Conservation (phyloP, 1,140 invertebrate species). For the Acromyrmex echinatior region DNA sequence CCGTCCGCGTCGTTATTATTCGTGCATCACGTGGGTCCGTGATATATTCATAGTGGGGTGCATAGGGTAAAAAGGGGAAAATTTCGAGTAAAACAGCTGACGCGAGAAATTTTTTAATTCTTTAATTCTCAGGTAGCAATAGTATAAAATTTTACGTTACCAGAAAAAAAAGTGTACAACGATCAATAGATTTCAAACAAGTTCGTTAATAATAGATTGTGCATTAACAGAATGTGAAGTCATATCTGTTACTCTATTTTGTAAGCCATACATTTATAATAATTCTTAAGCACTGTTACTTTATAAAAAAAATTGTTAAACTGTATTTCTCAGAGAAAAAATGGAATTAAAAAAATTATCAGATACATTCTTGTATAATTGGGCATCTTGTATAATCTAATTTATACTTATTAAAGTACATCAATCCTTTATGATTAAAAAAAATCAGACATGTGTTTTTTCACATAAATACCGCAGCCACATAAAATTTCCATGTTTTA, state of each 20-base stretch:
- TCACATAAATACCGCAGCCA: not conserved
- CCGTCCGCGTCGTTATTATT: conserved; percentile 71
- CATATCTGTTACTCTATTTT: conserved; percentile 3
- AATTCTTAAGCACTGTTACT: not conserved
- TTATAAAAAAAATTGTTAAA: not conserved
- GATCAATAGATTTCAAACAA: not conserved
- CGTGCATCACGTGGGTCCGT: not conserved
- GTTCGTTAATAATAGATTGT: not conserved
- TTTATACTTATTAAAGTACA: not conserved
- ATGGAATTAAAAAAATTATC: not conserved
- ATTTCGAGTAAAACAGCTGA: conserved; percentile 27
- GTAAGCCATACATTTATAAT: not conserved
- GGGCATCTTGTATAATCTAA: not conserved
- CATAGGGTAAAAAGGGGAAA: not conserved
- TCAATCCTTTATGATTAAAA: not conserved
- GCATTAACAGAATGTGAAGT: not conserved
- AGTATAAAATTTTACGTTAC: not conserved
- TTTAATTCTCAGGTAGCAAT: not conserved
- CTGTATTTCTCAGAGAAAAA: not conserved
- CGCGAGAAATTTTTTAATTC: conserved; percentile 25
- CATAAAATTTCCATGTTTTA: conserved; percentile 21
- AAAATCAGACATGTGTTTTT: not conserved
- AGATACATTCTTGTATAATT: not conserved
- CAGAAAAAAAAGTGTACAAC: not conserved
- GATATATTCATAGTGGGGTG: conserved; percentile 22